Evolutionary conservation across 2,797 vertebrate species (phyloP).

Genomic region (Crax fasciolata): DNA sequence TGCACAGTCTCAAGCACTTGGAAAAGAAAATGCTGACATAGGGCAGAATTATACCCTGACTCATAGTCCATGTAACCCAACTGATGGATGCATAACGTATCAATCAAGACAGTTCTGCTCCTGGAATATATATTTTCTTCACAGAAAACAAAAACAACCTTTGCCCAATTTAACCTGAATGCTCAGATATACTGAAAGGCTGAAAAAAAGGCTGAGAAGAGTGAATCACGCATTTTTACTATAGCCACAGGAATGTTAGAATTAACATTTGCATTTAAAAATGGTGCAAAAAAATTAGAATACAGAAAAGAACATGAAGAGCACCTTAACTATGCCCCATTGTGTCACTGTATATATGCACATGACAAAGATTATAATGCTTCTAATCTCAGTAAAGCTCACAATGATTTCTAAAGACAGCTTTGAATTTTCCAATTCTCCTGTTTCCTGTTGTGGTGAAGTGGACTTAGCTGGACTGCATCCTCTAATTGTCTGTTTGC

Average conservation of each 20-base stretch:
- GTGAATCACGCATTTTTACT: neutral
- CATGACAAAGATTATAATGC: neutral
- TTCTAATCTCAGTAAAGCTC: neutral
- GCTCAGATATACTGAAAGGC: neutral
- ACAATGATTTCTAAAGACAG: neutral
- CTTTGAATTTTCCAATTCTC: neutral
- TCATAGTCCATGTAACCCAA: constrained; percentile 66
- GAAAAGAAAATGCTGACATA: constrained; percentile 59
- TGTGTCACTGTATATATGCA: neutral
- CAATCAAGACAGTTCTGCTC: constrained; percentile 66
- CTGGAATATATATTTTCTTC: constrained; percentile 55
- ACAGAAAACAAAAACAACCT: neutral
- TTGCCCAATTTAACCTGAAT: constrained; percentile 37
- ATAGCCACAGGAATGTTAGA: neutral
- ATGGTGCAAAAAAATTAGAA: neutral
- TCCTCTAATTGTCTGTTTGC: neutral
- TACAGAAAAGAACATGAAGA: neutral
- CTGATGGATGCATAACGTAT: constrained; percentile 72
- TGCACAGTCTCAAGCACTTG: constrained; percentile 53
- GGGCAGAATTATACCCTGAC: constrained; percentile 74
- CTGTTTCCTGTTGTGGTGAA: neutral
- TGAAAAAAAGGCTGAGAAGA: neutral
- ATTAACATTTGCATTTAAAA: constrained; percentile 5
- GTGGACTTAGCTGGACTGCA: neutral
- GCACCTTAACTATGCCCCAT: neutral